These are phyloP conservation scores for Trichosurus vulpecula DNA, from an alignment of 2,797 vertebrate species.

Conservation along the genomic window DNA sequence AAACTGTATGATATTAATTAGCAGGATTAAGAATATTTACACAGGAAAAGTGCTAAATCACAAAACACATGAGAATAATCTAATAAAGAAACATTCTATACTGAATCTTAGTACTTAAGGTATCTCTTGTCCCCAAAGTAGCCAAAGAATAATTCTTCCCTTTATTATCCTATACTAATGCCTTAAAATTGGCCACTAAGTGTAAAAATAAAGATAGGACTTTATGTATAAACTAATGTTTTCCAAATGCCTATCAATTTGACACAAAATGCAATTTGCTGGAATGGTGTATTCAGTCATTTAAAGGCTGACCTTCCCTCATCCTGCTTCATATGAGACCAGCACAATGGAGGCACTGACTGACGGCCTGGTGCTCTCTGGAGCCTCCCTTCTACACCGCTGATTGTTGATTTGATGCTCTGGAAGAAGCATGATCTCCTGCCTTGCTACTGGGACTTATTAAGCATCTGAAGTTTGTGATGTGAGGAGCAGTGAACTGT, in stretches of 20 bases:
- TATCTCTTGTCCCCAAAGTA: constrained; percentile 33
- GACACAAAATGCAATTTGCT: constrained; percentile 49
- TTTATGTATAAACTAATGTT: constrained; percentile 56
- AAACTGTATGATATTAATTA: constrained; percentile 61
- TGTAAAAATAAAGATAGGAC: constrained; percentile 47
- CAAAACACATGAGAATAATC: constrained; percentile 63
- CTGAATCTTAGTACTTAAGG: constrained; percentile 55
- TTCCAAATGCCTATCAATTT: constrained; percentile 66
- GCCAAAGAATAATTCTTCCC: constrained; percentile 17
- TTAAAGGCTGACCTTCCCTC: constrained; percentile 77
- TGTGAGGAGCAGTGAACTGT: constrained; percentile 65
- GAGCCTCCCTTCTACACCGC: constrained; percentile 59
- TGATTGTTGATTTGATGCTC: constrained; percentile 64
- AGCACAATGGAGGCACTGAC: constrained; percentile 63
- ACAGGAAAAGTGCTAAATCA: constrained; percentile 67
- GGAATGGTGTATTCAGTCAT: constrained; percentile 53
- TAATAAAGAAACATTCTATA: neutral
- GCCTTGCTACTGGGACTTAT: constrained; percentile 80
- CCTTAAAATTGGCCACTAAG: constrained; percentile 42
- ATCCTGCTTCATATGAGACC: constrained; percentile 68
- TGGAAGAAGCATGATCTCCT: constrained; percentile 62
- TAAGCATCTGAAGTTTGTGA: constrained; percentile 74
- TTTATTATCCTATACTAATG: constrained; percentile 42
- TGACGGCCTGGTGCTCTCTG: constrained; percentile 64
- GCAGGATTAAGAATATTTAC: constrained; percentile 51